Conservation (phyloP, 2,888 invertebrate genomes). For the Polylopha cassiicola region DNA sequence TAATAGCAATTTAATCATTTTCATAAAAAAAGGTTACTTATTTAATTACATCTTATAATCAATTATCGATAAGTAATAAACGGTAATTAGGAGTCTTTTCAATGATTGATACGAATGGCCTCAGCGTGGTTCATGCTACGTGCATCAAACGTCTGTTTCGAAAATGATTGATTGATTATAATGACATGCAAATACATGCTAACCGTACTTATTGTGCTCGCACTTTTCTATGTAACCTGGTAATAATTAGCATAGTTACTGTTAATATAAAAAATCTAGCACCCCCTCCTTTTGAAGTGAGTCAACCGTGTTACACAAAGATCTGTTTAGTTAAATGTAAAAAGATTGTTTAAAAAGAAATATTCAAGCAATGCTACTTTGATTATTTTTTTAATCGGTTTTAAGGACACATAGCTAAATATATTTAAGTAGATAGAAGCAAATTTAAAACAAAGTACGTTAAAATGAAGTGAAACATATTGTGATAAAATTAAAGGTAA, state of each 20-base stretch:
- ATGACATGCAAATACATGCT: not conserved
- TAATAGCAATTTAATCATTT: not conserved
- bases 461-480: too few species aligned
- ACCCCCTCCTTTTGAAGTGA: too few species aligned
- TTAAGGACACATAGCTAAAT: too few species aligned
- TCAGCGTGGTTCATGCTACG: constrained; percentile 3
- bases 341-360: too few species aligned
- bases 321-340: too few species aligned
- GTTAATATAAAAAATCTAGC: not conserved
- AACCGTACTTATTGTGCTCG: not conserved
- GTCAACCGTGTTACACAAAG: too few species aligned
- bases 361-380: too few species aligned
- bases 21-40: constrained; percentile 26
- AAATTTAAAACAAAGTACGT: too few species aligned
- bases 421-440: too few species aligned
- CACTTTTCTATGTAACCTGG: not conserved
- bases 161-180: constrained; percentile 29
- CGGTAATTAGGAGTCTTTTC: constrained; percentile 32
- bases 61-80: constrained; percentile 29
- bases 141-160: constrained; percentile 15
- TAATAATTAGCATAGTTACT: not conserved
- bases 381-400: too few species aligned
- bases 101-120: constrained; percentile 34
- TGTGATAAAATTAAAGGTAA: not conserved
- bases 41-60: constrained; percentile 26